Evolutionary conservation across 2,113 vertebrate genomes (phyloP), one percentile per base, ranked within the genome.

Genomic region (Dinomys branickii): DNA sequence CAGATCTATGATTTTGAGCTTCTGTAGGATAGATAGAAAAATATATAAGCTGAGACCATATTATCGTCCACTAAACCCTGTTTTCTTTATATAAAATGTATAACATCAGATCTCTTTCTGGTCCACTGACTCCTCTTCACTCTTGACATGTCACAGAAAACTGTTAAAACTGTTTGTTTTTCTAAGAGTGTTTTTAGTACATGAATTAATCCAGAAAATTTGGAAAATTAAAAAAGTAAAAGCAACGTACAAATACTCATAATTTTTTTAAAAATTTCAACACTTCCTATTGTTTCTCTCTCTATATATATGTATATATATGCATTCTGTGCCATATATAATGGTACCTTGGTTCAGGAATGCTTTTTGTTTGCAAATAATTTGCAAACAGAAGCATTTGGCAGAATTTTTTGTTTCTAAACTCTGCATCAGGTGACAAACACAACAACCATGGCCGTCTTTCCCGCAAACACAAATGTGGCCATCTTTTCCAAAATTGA

Each of bases 151-250:
- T 81, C 38, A 92, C 30, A 65, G 28, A 71, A 84, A 95, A 82
- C 33, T 54, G 4, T 93, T 86, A 73, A 89, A n/a, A 94, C 77
- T 28, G 3, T 35, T 35, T 63, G 59, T 84, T 8, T 44, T 69
- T 67, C 88, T 58, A 12, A 33, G 59, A 88, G 44, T 95, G 0
- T 77, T 91, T 91, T 94, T 41, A 22, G 61, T 73, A 19, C 33
- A 20, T 87, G 26, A 94, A 90, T 96, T 94, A 91, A 89, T 63
- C 58, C 26, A 81, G 59, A 88, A 90, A 95, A 78, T 11, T 61
- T 71, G 33, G 58, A 28, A 35, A 52, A 71, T 24, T 75, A 69
- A 85, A 35, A 38, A 44, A 58, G 4, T 94, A 96, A 94, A 96
- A 58, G 50, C 28, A 52, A 83, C 35, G 59, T 44, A 84, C 52